Base-by-base conservation (phyloP, 2,888 invertebrate genomes). In the Bimastos eiseni region DNA sequence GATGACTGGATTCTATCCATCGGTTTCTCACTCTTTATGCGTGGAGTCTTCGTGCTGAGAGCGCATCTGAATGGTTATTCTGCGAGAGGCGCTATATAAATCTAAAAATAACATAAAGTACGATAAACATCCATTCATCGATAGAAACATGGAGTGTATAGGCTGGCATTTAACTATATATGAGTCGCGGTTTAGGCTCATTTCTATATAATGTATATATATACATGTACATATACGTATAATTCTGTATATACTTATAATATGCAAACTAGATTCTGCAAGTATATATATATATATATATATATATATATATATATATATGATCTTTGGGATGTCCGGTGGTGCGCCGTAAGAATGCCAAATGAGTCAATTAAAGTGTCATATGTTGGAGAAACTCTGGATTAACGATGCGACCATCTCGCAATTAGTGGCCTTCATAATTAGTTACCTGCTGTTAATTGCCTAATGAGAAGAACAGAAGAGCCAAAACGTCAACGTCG, bases 281-380 rank as follows among this genome's bases (percentile, higher is more conserved):
- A 44, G 44, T 44, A 44, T 44, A 44, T 55, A 17, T 55, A 55
- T 44, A 19, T 19, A 49, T 21, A 24, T 49, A 49, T 24, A 49
- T 24, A 2, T 49, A 21, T 49, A 24, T 49, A 24, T 24, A n/a
- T 70, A 30, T 70, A 55, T 55, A 1, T 70, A n/a, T 49, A 49
- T 49, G 49, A 49, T 49, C 49, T n/a, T 70, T 70, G 70, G 70
- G 70, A 70, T 30, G 30, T 30, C 1, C n/a, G 1, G 70, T 30
- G 30, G 70, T 70, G 70, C 70, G 30, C 70, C 30, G n/a, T n/a
- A 70, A n/a, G 70, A 70, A 70, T 70, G 70, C 86, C 36, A 86
- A 84, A 86, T 37, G 86, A 36, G 86, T 34, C 86, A 86, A 86
- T 86, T 86, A 86, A 86, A 86, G 86, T 86, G 86, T 86, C 86